Evolutionary conservation across 2,113 vertebrate genomes (phyloP), one percentile per base, ranked within the genome.

Genomic region (Oophaga pumilio): DNA sequence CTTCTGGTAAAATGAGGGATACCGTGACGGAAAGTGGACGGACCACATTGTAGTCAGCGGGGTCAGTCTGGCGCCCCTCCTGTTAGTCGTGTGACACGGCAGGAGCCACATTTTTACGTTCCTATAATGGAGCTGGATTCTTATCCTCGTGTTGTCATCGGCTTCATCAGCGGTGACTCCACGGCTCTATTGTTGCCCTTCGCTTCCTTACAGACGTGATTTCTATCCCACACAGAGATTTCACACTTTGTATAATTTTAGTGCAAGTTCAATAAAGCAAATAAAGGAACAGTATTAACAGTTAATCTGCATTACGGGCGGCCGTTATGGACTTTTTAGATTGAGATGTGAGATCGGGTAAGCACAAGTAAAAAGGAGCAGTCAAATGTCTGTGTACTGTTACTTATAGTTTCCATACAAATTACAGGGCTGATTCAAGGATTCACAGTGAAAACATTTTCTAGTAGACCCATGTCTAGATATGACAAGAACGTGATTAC

Each of bases 211-310:
- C 10, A 76, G 9, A 11, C 8, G 0, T 52, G 49, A 76, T 76
- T 76, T n/a, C 18, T 9, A 64, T 43, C 59, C 59, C 28, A 33
- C 11, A 10, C 3, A 22, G 56, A 43, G 26, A 62, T 81, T 81
- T 81, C 78, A 81, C 78, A 81, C 78, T 17, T 15, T 26, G 24
- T 81, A 59, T 81, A 81, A 81, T 81, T 81, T 81, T 62, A 82
- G 59, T 49, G n/a, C 59, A 82, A 82, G 79, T 82, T 64, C 57
- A 82, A 64, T 82, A 82, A 64, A 60, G 13, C 57, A 82, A 82
- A 82, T 82, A 82, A 64, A 80, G 77, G 33, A 43, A 62, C 15
- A 49, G 13, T n/a, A 64, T 64, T 60, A 82, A 33, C 43, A 10
- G 56, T 33, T 80, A 20, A 64, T 62, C 49, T 62, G 14, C 43